Base-by-base conservation (phyloP, 2,113 vertebrate species). In the Myxocyprinus asiaticus region DNA sequence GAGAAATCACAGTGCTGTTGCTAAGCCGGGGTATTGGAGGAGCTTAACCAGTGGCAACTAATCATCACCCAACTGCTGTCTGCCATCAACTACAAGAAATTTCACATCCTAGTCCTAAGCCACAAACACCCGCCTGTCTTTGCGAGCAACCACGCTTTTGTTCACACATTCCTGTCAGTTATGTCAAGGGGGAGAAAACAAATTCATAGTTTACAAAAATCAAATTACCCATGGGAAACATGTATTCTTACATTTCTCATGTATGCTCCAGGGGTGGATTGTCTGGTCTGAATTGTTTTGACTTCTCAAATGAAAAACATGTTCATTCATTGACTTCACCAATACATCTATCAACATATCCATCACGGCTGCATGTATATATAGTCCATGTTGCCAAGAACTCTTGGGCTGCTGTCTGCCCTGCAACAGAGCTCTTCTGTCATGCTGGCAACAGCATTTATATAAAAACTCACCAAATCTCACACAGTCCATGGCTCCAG, bases 91-190 rank as follows among this genome's bases (percentile, higher is more conserved):
- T 69, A 76, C 51, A 64, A 65, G 15, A 68, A 81, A 66, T 7
- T 67, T 80, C 82, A 76, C 33, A 69, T 69, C 80, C 67, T 55
- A 48, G 45, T 69, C 10, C n/a, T 70, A 77, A 63, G 6, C 70
- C 61, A 50, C 76, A 81, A 82, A 63, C 72, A 82, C 59, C 78
- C 66, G 69, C 53, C 74, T 75, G 66, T 33, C 66, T 85, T 70
- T 81, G 17, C 68, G 51, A 77, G 85, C 83, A 83, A 84, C 67
- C 80, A 82, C 74, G 63, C 67, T 78, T 85, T 74, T 82, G 78
- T 84, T 82, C 71, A 48, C 68, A 65, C 5, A 22, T 63, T 69
- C 43, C 51, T 55, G 73, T 14, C 22, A 53, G 66, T 81, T 55
- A 61, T 58, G 79, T 14, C 74, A 75, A 44, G 58, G 61, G 22